Evolutionary conservation across 1,140 invertebrate genomes (phyloP).

Genomic region (Pseudomyrmex pallidus): DNA sequence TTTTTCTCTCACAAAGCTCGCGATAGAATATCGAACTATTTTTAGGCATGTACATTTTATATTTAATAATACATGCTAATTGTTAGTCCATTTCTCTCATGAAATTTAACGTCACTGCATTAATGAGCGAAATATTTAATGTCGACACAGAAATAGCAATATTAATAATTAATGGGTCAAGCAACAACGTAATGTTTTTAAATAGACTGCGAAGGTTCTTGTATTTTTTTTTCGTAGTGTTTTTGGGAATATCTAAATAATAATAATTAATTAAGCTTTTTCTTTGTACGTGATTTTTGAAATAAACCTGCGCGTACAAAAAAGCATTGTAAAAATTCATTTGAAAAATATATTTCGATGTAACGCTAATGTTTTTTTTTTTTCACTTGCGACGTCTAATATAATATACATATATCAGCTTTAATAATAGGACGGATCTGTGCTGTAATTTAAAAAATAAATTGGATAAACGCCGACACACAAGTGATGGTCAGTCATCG

Average conservation of each 20-base stretch:
- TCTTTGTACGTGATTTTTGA: no score
- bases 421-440: no score
- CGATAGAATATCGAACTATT: conserved; percentile 32
- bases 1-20: conserved; percentile 14
- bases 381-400: background rate
- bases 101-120: conserved; percentile 35
- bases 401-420: background rate
- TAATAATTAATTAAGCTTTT: no score
- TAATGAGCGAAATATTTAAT: conserved; percentile 36
- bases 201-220: background rate
- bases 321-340: background rate
- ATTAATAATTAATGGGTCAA: background rate
- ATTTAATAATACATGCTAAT: conserved; percentile 38
- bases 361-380: background rate
- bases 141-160: conserved; percentile 3
- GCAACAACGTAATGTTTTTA: conserved; percentile 18
- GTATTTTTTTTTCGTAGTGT: background rate
- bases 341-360: background rate
- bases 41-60: conserved; percentile 19
- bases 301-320: no score
- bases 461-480: conserved; percentile 14
- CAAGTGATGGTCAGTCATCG: conserved; percentile 42
- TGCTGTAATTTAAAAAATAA: conserved; percentile 42
- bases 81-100: conserved; percentile 34
- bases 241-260: no score